Base-by-base conservation (phyloP, 2,113 vertebrate genomes). In the Arvicanthis niloticus region DNA sequence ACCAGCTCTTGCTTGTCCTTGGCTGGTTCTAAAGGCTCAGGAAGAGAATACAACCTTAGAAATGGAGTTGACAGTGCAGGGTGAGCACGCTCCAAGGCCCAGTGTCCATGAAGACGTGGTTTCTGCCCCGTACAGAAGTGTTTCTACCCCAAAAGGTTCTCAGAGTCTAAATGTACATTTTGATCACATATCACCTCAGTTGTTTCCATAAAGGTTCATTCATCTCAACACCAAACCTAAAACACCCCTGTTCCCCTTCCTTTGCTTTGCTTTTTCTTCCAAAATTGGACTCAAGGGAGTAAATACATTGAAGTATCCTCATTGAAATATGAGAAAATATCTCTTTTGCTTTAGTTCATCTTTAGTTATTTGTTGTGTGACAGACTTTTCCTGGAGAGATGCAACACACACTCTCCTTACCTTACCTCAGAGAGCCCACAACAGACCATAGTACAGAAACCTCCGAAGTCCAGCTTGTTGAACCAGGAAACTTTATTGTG, bases 1-100 rank as follows among this genome's bases (percentile, higher is more conserved):
- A 97, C 96, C 96, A 89, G 68, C 93, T 92, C 82, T 88, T 97
- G 51, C 78, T 96, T 94, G 97, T 81, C 96, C 98, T 97, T 98
- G 96, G 94, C 91, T 90, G 80, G 84, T 16, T 96, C 58, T 51
- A 58, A 70, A 89, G 96, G 81, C 3, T 0, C 96, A 29, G 93
- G 91, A 93, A 93, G 81, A 97, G 95, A 96, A 95, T 90, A 51
- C 85, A 37, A 56, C 94, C 94, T 58, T 84, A 91, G 93, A 96
- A 97, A 94, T 37, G 0, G 72, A 34, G 60, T 37, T 91, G 73
- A 75, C 51, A 26, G 2, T 56, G 8, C 24, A 88, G 67, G 68
- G 34, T 95, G 87, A 94, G 72, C 53, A 11, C 31, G 88, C 53
- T 16, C 75, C 4, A 72, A 42, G 53, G 67, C 75, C 62, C 86